phyloP scores from a whole-genome alignment of 2,797 vertebrate genomes.

The Vipera latastei region DNA sequence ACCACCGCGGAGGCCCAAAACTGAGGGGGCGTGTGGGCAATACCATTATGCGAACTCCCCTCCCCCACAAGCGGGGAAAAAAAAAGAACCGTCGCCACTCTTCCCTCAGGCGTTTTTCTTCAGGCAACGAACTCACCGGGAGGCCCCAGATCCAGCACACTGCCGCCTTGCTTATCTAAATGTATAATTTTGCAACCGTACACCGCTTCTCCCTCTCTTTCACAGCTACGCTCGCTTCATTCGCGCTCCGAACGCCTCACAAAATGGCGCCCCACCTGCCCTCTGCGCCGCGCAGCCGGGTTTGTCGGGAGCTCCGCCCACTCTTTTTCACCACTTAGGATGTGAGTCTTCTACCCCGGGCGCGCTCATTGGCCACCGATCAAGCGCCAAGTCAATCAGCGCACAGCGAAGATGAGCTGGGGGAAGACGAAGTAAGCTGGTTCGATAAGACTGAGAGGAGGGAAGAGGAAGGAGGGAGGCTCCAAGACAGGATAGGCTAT shows the following conservation, averaged over 20 bases:
- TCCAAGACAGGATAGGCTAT: background rate
- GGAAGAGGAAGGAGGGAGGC: background rate
- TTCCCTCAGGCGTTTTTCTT: background rate
- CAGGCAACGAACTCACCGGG: slow-evolving; percentile 29
- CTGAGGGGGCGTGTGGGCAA: background rate
- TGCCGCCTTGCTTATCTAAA: background rate
- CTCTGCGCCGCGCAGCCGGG: slow-evolving; percentile 44
- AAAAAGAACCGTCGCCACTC: background rate
- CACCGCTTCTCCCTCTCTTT: background rate
- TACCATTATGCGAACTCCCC: background rate
- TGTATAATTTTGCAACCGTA: background rate
- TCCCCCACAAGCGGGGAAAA: background rate
- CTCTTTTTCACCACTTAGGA: background rate
- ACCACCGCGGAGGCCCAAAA: background rate
- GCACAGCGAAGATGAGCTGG: too few species aligned
- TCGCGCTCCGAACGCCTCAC: slow-evolving; percentile 48
- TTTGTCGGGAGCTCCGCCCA: background rate
- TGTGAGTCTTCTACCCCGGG: too few species aligned
- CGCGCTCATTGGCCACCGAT: background rate
- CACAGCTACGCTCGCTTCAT: slow-evolving; percentile 14
- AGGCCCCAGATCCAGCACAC: background rate
- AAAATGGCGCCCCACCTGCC: slow-evolving; percentile 68
- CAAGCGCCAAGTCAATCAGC: background rate
- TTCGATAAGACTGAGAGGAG: background rate
- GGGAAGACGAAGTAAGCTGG: background rate